Base-by-base conservation (phyloP, 2,888 invertebrate species). In the Lycia hirtaria region DNA sequence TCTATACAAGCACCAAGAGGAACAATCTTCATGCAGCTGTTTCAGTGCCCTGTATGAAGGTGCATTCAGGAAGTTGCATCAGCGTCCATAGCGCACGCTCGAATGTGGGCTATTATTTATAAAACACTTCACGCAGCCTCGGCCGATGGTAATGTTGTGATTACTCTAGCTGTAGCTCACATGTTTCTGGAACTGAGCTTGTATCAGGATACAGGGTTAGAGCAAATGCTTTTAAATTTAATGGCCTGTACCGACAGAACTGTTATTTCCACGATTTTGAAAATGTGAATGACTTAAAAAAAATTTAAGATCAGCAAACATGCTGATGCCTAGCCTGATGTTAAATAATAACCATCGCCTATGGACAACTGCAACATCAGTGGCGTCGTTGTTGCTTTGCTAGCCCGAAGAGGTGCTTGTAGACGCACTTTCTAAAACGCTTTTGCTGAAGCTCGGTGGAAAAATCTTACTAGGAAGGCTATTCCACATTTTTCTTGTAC, bases 21-120 rank as follows among this genome's bases (percentile, higher is more conserved):
- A 20, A 12, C 20, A 5, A 7, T 35, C 4, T 17, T 4, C 9
- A 35, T 33, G 7, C 37, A n/a, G n/a, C 30, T 30, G 30, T 44
- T 30, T 30, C 50, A 49, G 22, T 14, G 12, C 12, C 9, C 15
- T 26, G 22, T 33, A 41, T 35, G 41, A 32, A 54, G 48, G 33
- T 50, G 50, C 59, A 50, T 43, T 32, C 44, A 55, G 60, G 48
- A 60, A 52, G 47, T 82, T 84, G 71, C 84, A 78, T 82, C 81
- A 81, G 67, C 59, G 59, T 51, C 61, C 62, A 65, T 80, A 81
- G 78, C 78, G 81, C 79, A 73, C 55, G 68, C 68, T 67, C 73
- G 72, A 72, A 62, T 58, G 62, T 77, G 75, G 67, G 40, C 81
- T 75, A 83, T 83, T 88, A 88, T 87, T 88, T 83, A 88, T 88